Evolutionary conservation across 1,140 invertebrate species (phyloP).

Genomic region (Sminthurides bifidus): DNA sequence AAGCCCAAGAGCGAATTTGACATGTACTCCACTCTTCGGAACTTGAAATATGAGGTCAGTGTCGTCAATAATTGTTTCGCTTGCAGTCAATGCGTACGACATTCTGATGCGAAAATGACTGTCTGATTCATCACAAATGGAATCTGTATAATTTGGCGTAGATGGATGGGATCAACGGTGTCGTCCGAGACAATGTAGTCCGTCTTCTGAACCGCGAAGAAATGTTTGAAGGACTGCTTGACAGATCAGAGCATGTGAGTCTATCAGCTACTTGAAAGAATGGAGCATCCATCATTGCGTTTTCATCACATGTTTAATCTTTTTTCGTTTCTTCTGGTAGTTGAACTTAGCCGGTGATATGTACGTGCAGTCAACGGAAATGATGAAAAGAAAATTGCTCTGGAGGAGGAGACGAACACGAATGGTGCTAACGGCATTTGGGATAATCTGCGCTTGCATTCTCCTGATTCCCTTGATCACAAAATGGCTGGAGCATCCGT

Average conservation of each 20-base stretch:
- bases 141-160: background rate
- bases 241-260: conserved; percentile 23
- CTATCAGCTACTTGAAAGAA: too few relatives aligned
- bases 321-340: conserved; percentile 10
- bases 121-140: too few relatives aligned
- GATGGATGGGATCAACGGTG: conserved; percentile 20
- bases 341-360: conserved; percentile 22
- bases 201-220: conserved; percentile 23
- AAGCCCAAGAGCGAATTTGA: too few relatives aligned
- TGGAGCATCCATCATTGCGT: too few relatives aligned
- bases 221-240: conserved; percentile 20
- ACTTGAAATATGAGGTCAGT: too few relatives aligned
- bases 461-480: conserved; percentile 22
- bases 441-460: conserved; percentile 18
- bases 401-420: conserved; percentile 22
- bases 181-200: conserved; percentile 20
- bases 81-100: too few relatives aligned
- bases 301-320: too few relatives aligned
- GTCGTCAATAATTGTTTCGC: too few relatives aligned
- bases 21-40: too few relatives aligned
- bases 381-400: conserved; percentile 19
- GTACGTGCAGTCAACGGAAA: conserved; percentile 22
- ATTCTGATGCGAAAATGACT: too few relatives aligned
- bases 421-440: conserved; percentile 14
- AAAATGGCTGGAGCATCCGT: conserved; percentile 7